A percentile compares a stretch with the other conserved stretches of the same genome.
Evolutionary conservation across 2,797 vertebrate species (phyloP).

Genomic region (Vipera latastei): DNA sequence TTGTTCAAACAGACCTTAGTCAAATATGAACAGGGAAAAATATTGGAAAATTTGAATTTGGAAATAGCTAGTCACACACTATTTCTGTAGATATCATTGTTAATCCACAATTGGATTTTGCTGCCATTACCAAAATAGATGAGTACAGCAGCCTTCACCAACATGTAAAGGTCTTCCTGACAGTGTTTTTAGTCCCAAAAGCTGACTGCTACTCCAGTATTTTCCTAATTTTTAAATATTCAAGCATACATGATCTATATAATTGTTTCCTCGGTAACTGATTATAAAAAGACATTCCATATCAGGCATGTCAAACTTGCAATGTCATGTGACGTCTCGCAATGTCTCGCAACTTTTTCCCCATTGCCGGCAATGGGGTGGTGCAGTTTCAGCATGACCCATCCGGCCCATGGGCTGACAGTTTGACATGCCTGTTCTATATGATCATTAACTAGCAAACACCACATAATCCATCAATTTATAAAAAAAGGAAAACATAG

Average conservation of each 20-base stretch:
- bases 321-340: too few relatives aligned
- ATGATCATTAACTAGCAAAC: neutral
- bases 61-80: neutral
- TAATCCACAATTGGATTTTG: neutral
- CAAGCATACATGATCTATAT: neutral
- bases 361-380: too few relatives aligned
- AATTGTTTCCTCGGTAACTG: neutral
- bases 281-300: neutral
- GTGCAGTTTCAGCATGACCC: too few relatives aligned
- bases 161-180: neutral
- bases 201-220: neutral
- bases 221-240: neutral
- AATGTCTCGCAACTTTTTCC: too few relatives aligned
- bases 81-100: neutral
- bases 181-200: neutral
- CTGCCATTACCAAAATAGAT: neutral
- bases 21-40: neutral
- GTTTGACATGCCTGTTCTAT: too few relatives aligned
- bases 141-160: neutral
- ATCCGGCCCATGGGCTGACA: too few relatives aligned
- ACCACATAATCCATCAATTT: neutral
- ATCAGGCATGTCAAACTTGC: too few relatives aligned
- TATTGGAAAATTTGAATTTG: neutral
- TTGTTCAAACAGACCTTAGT: neutral
- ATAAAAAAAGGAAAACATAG: neutral